phyloP scores from a whole-genome alignment of 2,113 vertebrate genomes.

The Erythrocercus mccallii region DNA sequence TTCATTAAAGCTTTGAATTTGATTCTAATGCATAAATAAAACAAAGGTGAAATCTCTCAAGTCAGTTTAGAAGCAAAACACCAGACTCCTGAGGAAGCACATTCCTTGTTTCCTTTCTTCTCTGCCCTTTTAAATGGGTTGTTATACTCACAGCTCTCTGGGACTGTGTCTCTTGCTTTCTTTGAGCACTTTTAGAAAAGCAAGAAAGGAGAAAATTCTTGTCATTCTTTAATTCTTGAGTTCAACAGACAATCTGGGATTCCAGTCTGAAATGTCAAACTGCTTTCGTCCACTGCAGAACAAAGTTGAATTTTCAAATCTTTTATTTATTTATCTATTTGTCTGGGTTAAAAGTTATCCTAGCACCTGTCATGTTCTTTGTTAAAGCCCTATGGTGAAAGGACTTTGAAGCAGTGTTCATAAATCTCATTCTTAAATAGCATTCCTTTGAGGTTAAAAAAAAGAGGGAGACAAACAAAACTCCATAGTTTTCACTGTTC shows the following conservation, averaged over 20 bases:
- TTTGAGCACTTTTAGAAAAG: not conserved
- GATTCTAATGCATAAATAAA: not conserved
- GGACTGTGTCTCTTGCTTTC: not conserved
- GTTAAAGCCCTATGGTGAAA: constrained; percentile 24
- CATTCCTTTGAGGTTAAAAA: not conserved
- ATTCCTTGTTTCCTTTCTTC: not conserved
- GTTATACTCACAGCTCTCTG: not conserved
- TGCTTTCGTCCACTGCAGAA: not conserved
- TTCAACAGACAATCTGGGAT: not conserved
- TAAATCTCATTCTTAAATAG: constrained; percentile 12
- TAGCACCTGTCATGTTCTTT: constrained; percentile 15
- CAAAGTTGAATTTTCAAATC: constrained; percentile 48
- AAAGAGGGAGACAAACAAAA: not conserved
- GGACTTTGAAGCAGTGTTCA: constrained; percentile 21
- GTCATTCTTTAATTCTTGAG: not conserved
- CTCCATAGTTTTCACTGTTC: not conserved
- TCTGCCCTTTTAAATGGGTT: not conserved
- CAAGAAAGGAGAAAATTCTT: not conserved
- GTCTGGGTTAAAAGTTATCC: not conserved
- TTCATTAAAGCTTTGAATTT: not conserved
- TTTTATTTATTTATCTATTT: constrained; percentile 46
- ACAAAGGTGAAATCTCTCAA: not conserved
- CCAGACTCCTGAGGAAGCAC: not conserved
- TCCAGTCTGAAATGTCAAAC: constrained; percentile 45
- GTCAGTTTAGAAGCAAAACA: not conserved